Evolutionary conservation across 2,888 invertebrate genomes (phyloP), one percentile per base, ranked within the genome.

Genomic region (Copidosoma aretas): DNA sequence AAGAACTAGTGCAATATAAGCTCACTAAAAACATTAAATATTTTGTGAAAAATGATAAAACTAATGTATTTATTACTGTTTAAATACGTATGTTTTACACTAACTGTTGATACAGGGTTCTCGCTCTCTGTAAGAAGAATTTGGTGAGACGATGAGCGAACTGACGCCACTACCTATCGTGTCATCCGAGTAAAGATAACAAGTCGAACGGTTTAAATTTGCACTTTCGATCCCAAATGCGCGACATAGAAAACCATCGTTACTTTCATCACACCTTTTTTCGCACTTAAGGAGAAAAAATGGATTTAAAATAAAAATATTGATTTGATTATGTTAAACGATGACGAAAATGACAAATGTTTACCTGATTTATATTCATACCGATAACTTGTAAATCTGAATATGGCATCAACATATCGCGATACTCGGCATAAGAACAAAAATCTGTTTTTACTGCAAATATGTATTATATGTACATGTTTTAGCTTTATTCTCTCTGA

Each of bases 91-190:
- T 17, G 43, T 46, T 41, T 14, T 41, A 52, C 46, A 64, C 67
- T 67, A 67, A 95, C 95, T 89, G 81, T 95, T 93, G 43, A 95
- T 87, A 80, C 95, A 95, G 71, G 91, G 90, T 58, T 93, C 93
- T 74, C 92, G 89, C 75, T 95, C 90, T 79, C 91, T 92, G 82
- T 94, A 95, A 51, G 88, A 87, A 12, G 90, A 90, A 41, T 87
- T 87, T 0, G 87, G 81, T 39, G 86, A 85, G 49, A 87, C 81
- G 41, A 88, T 83, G 68, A 94, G 82, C 60, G 91, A 86, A 84
- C 90, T 90, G 1, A 93, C 92, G 67, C 94, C 93, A 59, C 91
- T 87, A n/a, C 92, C 89, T 75, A 91, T 88, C 63, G 91, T 90
- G 81, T 94, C 93, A 83, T 94, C 93, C 70, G 93, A 91, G 84